These are phyloP conservation scores for Callionymus lyra DNA, from an alignment of 2,113 vertebrate genomes.

Conservation along the genomic window DNA sequence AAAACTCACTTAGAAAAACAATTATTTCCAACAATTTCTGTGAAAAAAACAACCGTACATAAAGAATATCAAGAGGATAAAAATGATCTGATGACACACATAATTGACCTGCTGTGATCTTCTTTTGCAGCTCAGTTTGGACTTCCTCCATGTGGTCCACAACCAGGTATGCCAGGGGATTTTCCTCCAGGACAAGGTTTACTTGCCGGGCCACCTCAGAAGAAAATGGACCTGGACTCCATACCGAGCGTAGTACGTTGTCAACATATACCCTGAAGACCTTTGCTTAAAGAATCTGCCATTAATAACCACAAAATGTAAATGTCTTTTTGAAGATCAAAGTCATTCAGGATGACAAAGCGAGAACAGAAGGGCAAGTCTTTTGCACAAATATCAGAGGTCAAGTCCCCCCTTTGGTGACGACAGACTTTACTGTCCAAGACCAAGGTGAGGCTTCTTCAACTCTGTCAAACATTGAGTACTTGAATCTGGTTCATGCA, in stretches of 20 bases:
- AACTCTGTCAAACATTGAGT: too few species aligned
- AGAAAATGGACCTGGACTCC: slow-evolving; percentile 84
- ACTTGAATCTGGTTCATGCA: too few species aligned
- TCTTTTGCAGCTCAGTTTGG: slow-evolving; percentile 67
- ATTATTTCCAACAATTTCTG: too few species aligned
- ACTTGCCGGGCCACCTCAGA: slow-evolving; percentile 77
- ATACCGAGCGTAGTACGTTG: slow-evolving; percentile 85
- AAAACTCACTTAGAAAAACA: too few species aligned
- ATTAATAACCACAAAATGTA: neutral
- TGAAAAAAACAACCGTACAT: too few species aligned
- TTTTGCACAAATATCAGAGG: slow-evolving; percentile 81
- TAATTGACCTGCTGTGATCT: neutral
- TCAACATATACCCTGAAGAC: too few species aligned
- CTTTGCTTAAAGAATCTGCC: neutral
- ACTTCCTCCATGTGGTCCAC: slow-evolving; percentile 72
- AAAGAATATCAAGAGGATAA: too few species aligned
- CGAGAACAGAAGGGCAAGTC: slow-evolving; percentile 69
- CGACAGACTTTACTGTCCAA: slow-evolving; percentile 80
- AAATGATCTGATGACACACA: too few species aligned
- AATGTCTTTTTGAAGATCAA: slow-evolving; percentile 70
- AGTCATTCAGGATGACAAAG: slow-evolving; percentile 83
- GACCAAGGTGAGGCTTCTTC: slow-evolving; percentile 81
- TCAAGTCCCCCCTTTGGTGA: slow-evolving; percentile 89
- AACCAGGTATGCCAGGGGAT: slow-evolving; percentile 71
- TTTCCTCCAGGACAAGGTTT: slow-evolving; percentile 67